A percentile compares a stretch with the other conserved stretches of the same genome.
Conservation (phyloP, 2,888 invertebrate genomes). For the Plusia festucae region DNA sequence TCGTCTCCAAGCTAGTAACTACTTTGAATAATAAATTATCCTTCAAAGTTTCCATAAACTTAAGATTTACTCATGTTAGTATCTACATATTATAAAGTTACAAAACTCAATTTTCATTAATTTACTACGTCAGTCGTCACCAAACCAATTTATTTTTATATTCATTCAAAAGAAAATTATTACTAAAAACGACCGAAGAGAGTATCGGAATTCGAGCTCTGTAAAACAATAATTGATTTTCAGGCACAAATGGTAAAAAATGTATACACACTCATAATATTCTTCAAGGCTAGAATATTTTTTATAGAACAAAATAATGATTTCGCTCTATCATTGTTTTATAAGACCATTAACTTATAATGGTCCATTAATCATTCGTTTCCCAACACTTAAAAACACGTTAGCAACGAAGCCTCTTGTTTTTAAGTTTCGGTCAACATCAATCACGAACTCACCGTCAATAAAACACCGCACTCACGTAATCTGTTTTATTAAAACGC, state of each 20-base stretch:
- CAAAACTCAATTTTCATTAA: too few species aligned
- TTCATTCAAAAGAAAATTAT: too few species aligned
- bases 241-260: too few species aligned
- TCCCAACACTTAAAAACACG: slow-evolving; percentile 4
- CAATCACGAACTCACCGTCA: slow-evolving; percentile 2
- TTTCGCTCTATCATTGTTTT: background rate
- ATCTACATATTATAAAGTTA: too few species aligned
- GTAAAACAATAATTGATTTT: too few species aligned
- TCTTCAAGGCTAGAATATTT: background rate
- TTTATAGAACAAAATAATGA: background rate
- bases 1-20: background rate
- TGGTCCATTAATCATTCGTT: background rate
- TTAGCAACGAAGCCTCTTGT: background rate
- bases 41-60: background rate
- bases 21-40: background rate
- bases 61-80: background rate
- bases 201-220: too few species aligned
- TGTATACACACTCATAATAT: too few species aligned
- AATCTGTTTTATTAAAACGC: slow-evolving; percentile 36
- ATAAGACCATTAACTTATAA: background rate
- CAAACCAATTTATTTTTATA: too few species aligned
- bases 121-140: too few species aligned
- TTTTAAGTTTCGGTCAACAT: slow-evolving; percentile 2
- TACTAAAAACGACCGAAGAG: too few species aligned
- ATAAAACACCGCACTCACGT: slow-evolving; percentile 1